Evolutionary conservation across 2,113 vertebrate genomes (phyloP), one percentile per base, ranked within the genome.

Genomic region (Echinops telfairi): DNA sequence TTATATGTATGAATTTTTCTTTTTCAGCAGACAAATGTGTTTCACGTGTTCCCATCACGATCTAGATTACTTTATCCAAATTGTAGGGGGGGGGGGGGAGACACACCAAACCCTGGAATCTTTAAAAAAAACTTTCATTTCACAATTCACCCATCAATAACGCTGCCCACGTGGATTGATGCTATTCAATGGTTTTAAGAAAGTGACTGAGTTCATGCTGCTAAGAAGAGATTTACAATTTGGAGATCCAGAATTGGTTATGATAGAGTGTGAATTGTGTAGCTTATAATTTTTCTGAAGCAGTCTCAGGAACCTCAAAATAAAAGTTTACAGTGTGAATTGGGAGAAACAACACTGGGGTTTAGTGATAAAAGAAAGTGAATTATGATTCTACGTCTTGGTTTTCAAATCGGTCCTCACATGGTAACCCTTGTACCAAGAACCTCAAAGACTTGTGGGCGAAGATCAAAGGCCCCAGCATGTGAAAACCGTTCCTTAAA

Each of bases 1-100:
- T 96, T 96, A 98, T 89, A 95, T 97, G 95, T 92, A 79, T 86
- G 97, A 97, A 96, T 95, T 95, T 86, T 93, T 93, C 96, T 94
- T 97, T 96, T 97, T 93, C 96, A 92, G 93, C 90, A 94, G 91
- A 93, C 92, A 90, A 96, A 96, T 97, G 80, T 91, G 81, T 82
- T 92, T 96, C 93, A 96, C 73, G 89, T 93, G 95, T 97, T 96
- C 96, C 86, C 58, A 90, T 84, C 90, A 76, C 94, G 97, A 94
- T 80, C 78, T 86, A 77, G 83, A 91, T 77, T 86, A 97, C 90
- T 90, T 81, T 31, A 80, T 53, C 89, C 15, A 66, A 84, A 86
- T 64, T 43, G 71, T 6, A 31, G 9, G 5, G 47, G 47, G 47
- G 47, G 47, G 47, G 47, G 47, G 47, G 10, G 47, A 53, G 47